These are phyloP conservation scores for Drosophila baimaii DNA, from an alignment of 1,140 invertebrate genomes.

Conservation along the genomic window DNA sequence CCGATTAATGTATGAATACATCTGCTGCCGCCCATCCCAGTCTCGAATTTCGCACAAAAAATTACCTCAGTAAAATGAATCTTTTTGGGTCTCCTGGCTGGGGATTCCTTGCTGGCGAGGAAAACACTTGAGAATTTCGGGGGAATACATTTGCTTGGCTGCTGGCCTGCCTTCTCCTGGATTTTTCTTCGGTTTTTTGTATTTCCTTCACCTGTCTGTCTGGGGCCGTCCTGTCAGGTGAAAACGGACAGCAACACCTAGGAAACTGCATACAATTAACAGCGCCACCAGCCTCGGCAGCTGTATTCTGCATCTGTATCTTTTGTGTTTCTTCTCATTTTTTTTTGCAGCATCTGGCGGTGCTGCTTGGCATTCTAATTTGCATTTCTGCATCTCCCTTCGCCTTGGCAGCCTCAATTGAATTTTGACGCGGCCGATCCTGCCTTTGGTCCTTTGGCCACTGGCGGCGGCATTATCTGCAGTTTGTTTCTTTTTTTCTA, in stretches of 20 bases:
- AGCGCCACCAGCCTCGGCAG: constrained; percentile 9
- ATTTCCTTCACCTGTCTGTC: constrained; percentile 39
- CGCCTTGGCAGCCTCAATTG: constrained; percentile 64
- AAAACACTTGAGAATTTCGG: constrained; percentile 40
- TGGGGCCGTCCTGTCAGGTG: constrained; percentile 31
- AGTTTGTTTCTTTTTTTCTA: constrained; percentile 18
- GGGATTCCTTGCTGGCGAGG: neutral
- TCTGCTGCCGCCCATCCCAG: neutral
- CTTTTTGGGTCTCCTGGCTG: constrained; percentile 15
- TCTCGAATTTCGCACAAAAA: constrained; percentile 36
- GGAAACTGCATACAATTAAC: constrained; percentile 77
- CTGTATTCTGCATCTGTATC: constrained; percentile 27
- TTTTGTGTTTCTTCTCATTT: constrained; percentile 3
- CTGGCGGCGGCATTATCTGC: constrained; percentile 48
- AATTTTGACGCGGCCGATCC: constrained; percentile 72
- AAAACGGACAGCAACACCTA: constrained; percentile 58
- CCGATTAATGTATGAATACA: constrained; percentile 46
- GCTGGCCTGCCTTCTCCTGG: neutral
- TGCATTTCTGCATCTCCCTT: constrained; percentile 59
- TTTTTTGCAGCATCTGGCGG: constrained; percentile 10
- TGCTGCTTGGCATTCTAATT: constrained; percentile 63
- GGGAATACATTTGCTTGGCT: constrained; percentile 19
- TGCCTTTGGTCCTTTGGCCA: constrained; percentile 39
- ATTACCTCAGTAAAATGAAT: constrained; percentile 48
- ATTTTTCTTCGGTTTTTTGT: neutral